Base-by-base conservation (phyloP, 2,888 invertebrate species). In the Rhaphigaster nebulosa region DNA sequence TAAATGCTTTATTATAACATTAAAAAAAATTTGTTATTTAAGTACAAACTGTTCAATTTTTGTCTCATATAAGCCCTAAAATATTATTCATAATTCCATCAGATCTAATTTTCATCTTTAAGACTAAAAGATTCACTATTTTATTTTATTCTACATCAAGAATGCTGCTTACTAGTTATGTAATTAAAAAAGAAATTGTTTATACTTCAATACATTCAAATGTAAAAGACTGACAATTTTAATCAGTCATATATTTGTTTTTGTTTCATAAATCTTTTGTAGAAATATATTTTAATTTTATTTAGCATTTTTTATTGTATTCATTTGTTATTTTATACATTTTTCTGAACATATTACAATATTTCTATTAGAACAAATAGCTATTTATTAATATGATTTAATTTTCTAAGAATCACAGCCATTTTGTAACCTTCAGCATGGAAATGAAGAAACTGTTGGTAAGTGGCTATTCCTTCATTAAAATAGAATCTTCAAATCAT, bases 371-470 rank as follows among this genome's bases (percentile, higher is more conserved):
- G 23, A 76, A 76, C 20, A 34, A 76, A 20, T 20, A 3, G 18
- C 18, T 38, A 20, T 76, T 65, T 15, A 15, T 29, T 26, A 26
- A 23, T 56, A 29, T 65, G 26, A 38, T 76, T 76, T 76, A 38
- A 29, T 84, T 38, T 45, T 84, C 41, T 41, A 84, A n/a, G 41
- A 45, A 50, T 84, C 84, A 84, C 84, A 84, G 84, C 84, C 84
- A 50, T 41, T 84, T 84, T 84, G 45, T n/a, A 50, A 45, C 41
- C 84, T 45, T 26, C n/a, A 50, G 41, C 13, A 15, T 45, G 84
- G 26, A 26, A 84, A n/a, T 45, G 84, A 50, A 84, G 84, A 84
- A 45, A 20, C 26, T 80, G 10, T 13, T n/a, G 84, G 45, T 45
- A 26, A 13, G n/a, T 45, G 45, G 84, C 84, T 84, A 26, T n/a